A percentile compares a stretch with the other conserved stretches of the same genome.
phyloP scores from a whole-genome alignment of 2,113 vertebrate species.

The Chloebia gouldiae region DNA sequence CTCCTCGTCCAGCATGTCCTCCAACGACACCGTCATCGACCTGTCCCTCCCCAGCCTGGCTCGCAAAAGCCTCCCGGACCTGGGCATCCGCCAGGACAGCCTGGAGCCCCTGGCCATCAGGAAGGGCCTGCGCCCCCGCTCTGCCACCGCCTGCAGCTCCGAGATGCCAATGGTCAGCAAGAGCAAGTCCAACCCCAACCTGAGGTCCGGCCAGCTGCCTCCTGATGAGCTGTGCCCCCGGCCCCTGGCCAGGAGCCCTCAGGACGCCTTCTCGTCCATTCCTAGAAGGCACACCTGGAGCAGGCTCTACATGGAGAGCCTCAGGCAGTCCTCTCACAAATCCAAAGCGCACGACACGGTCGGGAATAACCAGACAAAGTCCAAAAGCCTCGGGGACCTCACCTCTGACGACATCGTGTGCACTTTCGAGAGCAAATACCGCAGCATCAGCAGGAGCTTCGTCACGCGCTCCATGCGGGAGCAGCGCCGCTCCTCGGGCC shows the following conservation, averaged over 20 bases:
- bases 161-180: constrained; percentile 73
- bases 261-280: constrained; percentile 34
- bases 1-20: constrained; percentile 93
- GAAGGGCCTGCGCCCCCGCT: constrained; percentile 48
- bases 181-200: constrained; percentile 93
- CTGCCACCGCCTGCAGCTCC: not conserved
- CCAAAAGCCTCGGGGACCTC: constrained; percentile 93
- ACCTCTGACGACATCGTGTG: constrained; percentile 90
- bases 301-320: constrained; percentile 82
- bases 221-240: constrained; percentile 69
- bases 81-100: constrained; percentile 39
- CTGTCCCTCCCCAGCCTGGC: constrained; percentile 86
- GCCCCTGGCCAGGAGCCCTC: constrained; percentile 64
- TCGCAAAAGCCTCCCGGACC: constrained; percentile 76
- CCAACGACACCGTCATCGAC: constrained; percentile 91
- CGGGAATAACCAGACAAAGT: constrained; percentile 71
- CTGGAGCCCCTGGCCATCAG: constrained; percentile 48
- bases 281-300: constrained; percentile 84
- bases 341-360: constrained; percentile 5
- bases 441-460: constrained; percentile 86
- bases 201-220: constrained; percentile 56
- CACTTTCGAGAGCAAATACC: constrained; percentile 84
- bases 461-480: constrained; percentile 75
- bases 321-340: constrained; percentile 76
- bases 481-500: constrained; percentile 38